Evolutionary conservation across 2,797 vertebrate species (phyloP).

Genomic region (Coregonus sp.): DNA sequence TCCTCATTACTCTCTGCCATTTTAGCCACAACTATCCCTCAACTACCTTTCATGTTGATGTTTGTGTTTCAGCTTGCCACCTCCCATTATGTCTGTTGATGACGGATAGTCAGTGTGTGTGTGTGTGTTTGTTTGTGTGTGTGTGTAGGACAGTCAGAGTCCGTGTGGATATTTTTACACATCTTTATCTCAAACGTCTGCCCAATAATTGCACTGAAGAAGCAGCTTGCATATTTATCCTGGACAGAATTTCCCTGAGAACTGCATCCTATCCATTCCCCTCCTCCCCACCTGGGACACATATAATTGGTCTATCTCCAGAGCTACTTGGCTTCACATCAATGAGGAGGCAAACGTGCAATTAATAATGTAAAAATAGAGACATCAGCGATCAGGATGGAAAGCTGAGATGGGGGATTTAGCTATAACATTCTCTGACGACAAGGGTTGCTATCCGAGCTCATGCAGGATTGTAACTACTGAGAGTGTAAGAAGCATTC

Average conservation of each 20-base stretch:
- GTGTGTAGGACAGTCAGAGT: slow-evolving; percentile 12
- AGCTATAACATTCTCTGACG: slow-evolving; percentile 9
- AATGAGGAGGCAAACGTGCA: slow-evolving; percentile 62
- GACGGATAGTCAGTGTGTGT: slow-evolving; percentile 6
- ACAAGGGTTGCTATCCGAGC: slow-evolving; percentile 25
- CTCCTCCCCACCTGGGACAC: slow-evolving; percentile 53
- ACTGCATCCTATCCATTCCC: not conserved
- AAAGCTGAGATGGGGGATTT: not conserved
- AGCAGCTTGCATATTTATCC: slow-evolving; percentile 40
- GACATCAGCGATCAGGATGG: slow-evolving; percentile 48
- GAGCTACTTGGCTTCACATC: slow-evolving; percentile 62
- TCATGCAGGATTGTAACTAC: not conserved
- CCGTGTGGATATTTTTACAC: slow-evolving; percentile 13
- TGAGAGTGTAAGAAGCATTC: not conserved
- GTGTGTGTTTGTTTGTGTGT: not conserved
- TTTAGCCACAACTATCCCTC: slow-evolving; percentile 28
- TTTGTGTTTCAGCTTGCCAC: slow-evolving; percentile 28
- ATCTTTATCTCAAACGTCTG: slow-evolving; percentile 34
- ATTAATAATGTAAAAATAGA: slow-evolving; percentile 64
- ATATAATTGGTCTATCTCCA: slow-evolving; percentile 71
- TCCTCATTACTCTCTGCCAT: not conserved
- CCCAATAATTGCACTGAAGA: slow-evolving; percentile 3
- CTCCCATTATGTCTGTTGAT: slow-evolving; percentile 33
- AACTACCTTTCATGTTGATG: slow-evolving; percentile 42
- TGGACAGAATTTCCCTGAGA: slow-evolving; percentile 28